Base-by-base conservation (phyloP, 2,113 vertebrate species). In the Misgurnus mizolepis region DNA sequence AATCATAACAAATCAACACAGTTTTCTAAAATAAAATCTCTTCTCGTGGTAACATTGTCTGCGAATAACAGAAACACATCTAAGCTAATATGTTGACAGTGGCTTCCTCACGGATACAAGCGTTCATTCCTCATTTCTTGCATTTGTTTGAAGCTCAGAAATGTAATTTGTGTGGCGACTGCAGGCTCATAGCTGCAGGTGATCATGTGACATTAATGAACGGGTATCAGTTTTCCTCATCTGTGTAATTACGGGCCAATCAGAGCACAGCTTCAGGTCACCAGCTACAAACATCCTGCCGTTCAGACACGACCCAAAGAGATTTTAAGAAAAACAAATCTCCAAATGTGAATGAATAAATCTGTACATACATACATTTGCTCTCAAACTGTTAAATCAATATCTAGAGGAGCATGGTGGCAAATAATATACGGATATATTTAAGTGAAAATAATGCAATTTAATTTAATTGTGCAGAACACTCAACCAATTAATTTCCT, bases 151-250 rank as follows among this genome's bases (percentile, higher is more conserved):
- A 58, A 58, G 55, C 55, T 18, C 55, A 8, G 55, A 18, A 58
- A 58, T 18, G 55, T 58, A 18, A 58, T 58, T 58, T 18, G 55
- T 4, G 55, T 75, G 45, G 18, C 12, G 14, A 49, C 14, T 15
- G 66, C 10, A 12, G 53, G 55, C 10, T 18, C 58, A n/a, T 77
- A 67, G 79, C 84, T 84, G 68, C 67, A 73, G 73, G 84, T 86
- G 68, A 72, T 77, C 85, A 85, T 80, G 75, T 87, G 85, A 80
- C 82, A 79, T 77, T 78, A 83, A 88, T 85, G 81, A 86, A 49
- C 65, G 56, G 34, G 81, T 76, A 86, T 85, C 83, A 68, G 74
- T 47, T 80, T 76, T 74, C 72, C 66, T 69, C 80, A 85, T 85
- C 85, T 60, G 22, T n/a, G 71, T 79, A 82, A 87, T 85, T 84